Evolutionary conservation across 2,888 invertebrate genomes (phyloP).

Genomic region (Chloroclystis v-ata): DNA sequence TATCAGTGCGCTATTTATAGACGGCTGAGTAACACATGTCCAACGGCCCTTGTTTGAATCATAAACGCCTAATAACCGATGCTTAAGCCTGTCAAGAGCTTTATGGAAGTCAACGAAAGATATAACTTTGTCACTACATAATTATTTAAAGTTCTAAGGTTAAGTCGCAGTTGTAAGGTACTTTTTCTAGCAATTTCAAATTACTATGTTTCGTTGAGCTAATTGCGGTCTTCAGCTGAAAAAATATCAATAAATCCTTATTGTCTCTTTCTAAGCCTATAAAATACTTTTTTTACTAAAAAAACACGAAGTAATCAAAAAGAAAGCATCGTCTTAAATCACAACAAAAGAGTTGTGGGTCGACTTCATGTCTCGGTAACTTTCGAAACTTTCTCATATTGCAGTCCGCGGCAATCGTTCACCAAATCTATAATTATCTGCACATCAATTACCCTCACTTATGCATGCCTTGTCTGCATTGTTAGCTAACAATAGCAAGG

Average conservation of each 20-base stretch:
- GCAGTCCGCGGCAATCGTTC: conserved; percentile 46
- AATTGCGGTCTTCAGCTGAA: too few species aligned
- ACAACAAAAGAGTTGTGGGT: conserved; percentile 40
- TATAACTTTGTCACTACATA: not conserved
- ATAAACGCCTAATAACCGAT: conserved; percentile 29
- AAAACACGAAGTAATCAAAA: conserved; percentile 5
- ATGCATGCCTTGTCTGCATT: conserved; percentile 18
- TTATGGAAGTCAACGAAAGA: not conserved
- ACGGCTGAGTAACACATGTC: conserved; percentile 57
- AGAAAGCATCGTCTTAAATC: conserved; percentile 7
- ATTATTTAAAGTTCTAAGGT: too few species aligned
- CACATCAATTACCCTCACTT: conserved; percentile 26
- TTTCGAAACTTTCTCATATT: conserved; percentile 70
- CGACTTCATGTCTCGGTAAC: conserved; percentile 44
- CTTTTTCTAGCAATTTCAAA: not conserved
- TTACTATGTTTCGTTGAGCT: too few species aligned
- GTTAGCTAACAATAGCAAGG: conserved; percentile 9
- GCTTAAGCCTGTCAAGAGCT: conserved; percentile 13
- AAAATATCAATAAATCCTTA: too few species aligned
- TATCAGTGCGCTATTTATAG: conserved; percentile 62
- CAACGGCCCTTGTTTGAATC: conserved; percentile 41
- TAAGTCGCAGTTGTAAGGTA: too few species aligned
- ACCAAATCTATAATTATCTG: conserved; percentile 53
- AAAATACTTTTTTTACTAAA: not conserved
- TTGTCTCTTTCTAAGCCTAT: too few species aligned